Percentiles rank a stretch among this genome's conserved stretches.
Conservation (phyloP, 1,140 invertebrate genomes). For the Heliothis subflexa region DNA sequence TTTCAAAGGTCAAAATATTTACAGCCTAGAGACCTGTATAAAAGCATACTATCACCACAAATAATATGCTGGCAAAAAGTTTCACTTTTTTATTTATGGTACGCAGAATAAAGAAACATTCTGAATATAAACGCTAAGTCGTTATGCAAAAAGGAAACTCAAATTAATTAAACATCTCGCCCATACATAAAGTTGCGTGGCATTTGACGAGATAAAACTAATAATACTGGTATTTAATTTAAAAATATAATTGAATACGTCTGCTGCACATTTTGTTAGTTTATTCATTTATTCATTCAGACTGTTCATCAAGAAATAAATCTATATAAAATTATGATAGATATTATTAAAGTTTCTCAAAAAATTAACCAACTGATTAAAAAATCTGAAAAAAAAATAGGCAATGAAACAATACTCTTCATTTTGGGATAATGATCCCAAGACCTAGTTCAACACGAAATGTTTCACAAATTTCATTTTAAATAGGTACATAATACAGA, state of each 20-base stretch:
- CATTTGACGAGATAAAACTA: conserved; percentile 3
- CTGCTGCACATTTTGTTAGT: not conserved
- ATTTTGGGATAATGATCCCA: not conserved
- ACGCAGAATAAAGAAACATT: too few relatives aligned
- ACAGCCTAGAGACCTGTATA: conserved; percentile 43
- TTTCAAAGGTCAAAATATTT: conserved; percentile 42
- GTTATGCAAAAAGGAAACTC: conserved; percentile 14
- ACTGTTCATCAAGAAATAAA: too few relatives aligned
- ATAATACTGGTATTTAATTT: conserved; percentile 2
- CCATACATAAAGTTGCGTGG: not conserved
- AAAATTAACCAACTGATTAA: too few relatives aligned
- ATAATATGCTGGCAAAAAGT: too few relatives aligned
- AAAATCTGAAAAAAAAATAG: not conserved
- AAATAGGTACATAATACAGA: conserved; percentile 25
- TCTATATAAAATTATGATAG: too few relatives aligned
- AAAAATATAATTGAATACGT: not conserved
- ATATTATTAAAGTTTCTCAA: too few relatives aligned
- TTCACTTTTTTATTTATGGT: too few relatives aligned
- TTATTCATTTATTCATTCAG: not conserved
- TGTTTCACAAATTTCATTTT: conserved; percentile 22
- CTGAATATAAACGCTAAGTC: not conserved
- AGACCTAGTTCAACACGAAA: conserved; percentile 5
- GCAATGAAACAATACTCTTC: not conserved
- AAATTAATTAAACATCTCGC: not conserved
- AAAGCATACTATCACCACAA: conserved; percentile 11